Evolutionary conservation across 2,888 invertebrate species (phyloP).

Genomic region (Eledone cirrhosa): DNA sequence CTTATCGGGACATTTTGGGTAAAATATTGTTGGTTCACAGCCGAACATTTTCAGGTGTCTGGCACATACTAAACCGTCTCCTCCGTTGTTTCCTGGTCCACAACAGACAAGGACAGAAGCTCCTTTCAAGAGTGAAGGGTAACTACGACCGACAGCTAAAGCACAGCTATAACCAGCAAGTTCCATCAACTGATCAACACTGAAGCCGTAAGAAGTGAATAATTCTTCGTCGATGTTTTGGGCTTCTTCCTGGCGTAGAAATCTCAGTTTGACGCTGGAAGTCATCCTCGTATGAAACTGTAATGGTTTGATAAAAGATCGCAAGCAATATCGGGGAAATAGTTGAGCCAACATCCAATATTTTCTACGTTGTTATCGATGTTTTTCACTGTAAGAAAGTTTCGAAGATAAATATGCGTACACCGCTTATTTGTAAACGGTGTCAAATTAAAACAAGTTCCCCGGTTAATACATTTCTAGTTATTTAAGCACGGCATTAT

Average conservation of each 20-base stretch:
- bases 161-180: slow-evolving; percentile 96
- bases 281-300: not conserved
- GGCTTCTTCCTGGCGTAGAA: slow-evolving; percentile 80
- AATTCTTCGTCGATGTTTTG: slow-evolving; percentile 87
- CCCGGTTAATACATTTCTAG: too few species aligned
- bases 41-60: slow-evolving; percentile 91
- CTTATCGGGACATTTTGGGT: slow-evolving; percentile 87
- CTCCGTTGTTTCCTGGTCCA: slow-evolving; percentile 97
- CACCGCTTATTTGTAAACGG: too few species aligned
- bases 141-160: slow-evolving; percentile 77
- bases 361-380: too few species aligned
- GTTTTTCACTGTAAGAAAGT: too few species aligned
- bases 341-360: too few species aligned
- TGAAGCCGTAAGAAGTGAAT: slow-evolving; percentile 91
- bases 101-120: slow-evolving; percentile 72
- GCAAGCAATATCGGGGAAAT: too few species aligned
- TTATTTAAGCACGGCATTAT: too few species aligned
- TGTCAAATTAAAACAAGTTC: too few species aligned
- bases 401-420: too few species aligned
- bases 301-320: too few species aligned
- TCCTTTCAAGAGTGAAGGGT: slow-evolving; percentile 59
- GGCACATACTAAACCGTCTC: slow-evolving; percentile 96
- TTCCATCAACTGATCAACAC: slow-evolving; percentile 98
- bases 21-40: slow-evolving; percentile 80
- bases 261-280: not conserved